Percentiles rank a stretch among this genome's conserved stretches.
Evolutionary conservation across 2,888 invertebrate genomes (phyloP).

Genomic region (Leucophora obtusa): DNA sequence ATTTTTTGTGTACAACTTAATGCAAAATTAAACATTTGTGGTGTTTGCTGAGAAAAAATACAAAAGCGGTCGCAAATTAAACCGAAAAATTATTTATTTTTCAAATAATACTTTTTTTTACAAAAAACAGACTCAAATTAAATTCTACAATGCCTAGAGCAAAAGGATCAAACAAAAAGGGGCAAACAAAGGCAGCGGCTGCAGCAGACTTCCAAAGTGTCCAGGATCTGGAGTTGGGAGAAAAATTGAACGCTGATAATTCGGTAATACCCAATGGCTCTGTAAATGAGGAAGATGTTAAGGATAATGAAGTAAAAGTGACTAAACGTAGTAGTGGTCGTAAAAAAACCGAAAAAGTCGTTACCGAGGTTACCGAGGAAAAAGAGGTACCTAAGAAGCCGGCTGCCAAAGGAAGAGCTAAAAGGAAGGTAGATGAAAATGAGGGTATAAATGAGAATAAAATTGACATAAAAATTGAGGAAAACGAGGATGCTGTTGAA

Average conservation of each 20-base stretch:
- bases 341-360: slow-evolving; percentile 32
- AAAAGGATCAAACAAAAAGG: slow-evolving; percentile 66
- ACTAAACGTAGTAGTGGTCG: slow-evolving; percentile 47
- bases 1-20: slow-evolving; percentile 56
- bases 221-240: slow-evolving; percentile 14
- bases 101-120: not conserved
- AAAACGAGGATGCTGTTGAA: not conserved
- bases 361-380: slow-evolving; percentile 3
- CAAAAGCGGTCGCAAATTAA: not conserved
- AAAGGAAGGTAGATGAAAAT: slow-evolving; percentile 52
- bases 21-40: slow-evolving; percentile 33
- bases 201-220: slow-evolving; percentile 26
- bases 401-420: slow-evolving; percentile 41
- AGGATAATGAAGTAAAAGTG: slow-evolving; percentile 17
- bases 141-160: slow-evolving; percentile 69
- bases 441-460: slow-evolving; percentile 55
- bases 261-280: slow-evolving; percentile 30
- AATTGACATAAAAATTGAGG: slow-evolving; percentile 14
- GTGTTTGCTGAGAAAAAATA: slow-evolving; percentile 33
- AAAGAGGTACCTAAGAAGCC: slow-evolving; percentile 31
- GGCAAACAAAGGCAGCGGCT: slow-evolving; percentile 17
- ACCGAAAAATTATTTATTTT: slow-evolving; percentile 5
- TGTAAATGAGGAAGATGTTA: not conserved
- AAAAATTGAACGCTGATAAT: slow-evolving; percentile 20
- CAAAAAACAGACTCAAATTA: not conserved